phyloP scores from a whole-genome alignment of 2,888 invertebrate species.

The Dryadula phaetusa region DNA sequence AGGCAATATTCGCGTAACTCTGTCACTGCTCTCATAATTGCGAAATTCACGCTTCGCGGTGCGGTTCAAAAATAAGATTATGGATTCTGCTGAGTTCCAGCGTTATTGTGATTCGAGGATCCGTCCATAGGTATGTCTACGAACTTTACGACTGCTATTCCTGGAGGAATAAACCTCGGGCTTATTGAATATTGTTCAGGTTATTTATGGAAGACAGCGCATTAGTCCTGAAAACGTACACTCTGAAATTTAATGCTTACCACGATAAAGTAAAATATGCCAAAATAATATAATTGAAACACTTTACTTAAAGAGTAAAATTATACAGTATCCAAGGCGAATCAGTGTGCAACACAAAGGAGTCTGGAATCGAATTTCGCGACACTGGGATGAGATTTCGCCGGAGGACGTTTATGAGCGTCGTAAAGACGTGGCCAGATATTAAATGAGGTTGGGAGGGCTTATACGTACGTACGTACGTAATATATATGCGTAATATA shows the following conservation, averaged over 20 bases:
- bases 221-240: slow-evolving; percentile 64
- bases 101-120: slow-evolving; percentile 85
- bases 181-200: slow-evolving; percentile 81
- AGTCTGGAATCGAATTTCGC: slow-evolving; percentile 63
- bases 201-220: slow-evolving; percentile 81
- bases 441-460: slow-evolving; percentile 53
- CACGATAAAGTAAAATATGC: slow-evolving; percentile 12
- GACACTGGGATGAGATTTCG: slow-evolving; percentile 62
- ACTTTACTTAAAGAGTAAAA: slow-evolving; percentile 16
- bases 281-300: slow-evolving; percentile 11
- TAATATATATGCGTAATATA: background rate
- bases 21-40: slow-evolving; percentile 72
- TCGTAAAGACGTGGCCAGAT: slow-evolving; percentile 71
- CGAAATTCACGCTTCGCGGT: slow-evolving; percentile 83
- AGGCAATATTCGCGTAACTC: slow-evolving; percentile 62
- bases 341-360: slow-evolving; percentile 51
- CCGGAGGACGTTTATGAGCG: slow-evolving; percentile 61
- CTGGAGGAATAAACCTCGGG: slow-evolving; percentile 79
- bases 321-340: slow-evolving; percentile 19
- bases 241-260: slow-evolving; percentile 38
- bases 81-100: slow-evolving; percentile 83
- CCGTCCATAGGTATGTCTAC: slow-evolving; percentile 83
- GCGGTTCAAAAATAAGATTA: slow-evolving; percentile 85
- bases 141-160: slow-evolving; percentile 81
- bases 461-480: slow-evolving; percentile 12